Evolutionary conservation across 2,888 invertebrate genomes (phyloP).

Genomic region (Ophioninae sp.): DNA sequence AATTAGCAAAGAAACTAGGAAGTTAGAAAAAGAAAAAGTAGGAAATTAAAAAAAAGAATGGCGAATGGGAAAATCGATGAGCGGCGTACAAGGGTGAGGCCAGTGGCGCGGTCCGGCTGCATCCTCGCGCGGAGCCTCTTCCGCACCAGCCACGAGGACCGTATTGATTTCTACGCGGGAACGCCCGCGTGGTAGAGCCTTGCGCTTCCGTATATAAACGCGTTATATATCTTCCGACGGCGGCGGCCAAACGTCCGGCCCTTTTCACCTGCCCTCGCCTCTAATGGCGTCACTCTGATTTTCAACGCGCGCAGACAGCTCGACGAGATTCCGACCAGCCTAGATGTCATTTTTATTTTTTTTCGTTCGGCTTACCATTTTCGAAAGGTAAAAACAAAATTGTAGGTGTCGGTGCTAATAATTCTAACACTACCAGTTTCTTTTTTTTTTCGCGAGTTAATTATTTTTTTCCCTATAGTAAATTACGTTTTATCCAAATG

Average conservation of each 20-base stretch:
- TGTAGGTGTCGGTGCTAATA: no score
- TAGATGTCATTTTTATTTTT: neutral
- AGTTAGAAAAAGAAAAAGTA: neutral
- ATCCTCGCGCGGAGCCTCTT: conserved; percentile 56
- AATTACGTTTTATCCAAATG: no score
- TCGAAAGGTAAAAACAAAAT: no score
- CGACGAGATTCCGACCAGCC: no score
- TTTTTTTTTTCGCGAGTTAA: no score
- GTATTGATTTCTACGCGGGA: conserved; percentile 62
- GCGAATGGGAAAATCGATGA: neutral
- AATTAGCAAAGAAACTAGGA: neutral
- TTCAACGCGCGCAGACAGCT: neutral
- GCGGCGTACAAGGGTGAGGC: conserved; percentile 43
- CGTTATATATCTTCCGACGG: conserved; percentile 30
- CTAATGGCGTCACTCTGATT: conserved; percentile 39
- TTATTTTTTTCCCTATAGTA: no score
- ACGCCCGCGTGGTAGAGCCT: conserved; percentile 52
- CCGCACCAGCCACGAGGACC: conserved; percentile 58
- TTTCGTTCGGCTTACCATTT: neutral
- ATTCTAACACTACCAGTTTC: no score
- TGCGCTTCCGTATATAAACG: conserved; percentile 20
- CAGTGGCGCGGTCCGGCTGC: conserved; percentile 57
- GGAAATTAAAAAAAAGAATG: neutral
- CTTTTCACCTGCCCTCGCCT: conserved; percentile 52
- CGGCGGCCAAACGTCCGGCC: conserved; percentile 40